Conservation (phyloP, 2,797 vertebrate species). For the Pangasius larnaudii region DNA sequence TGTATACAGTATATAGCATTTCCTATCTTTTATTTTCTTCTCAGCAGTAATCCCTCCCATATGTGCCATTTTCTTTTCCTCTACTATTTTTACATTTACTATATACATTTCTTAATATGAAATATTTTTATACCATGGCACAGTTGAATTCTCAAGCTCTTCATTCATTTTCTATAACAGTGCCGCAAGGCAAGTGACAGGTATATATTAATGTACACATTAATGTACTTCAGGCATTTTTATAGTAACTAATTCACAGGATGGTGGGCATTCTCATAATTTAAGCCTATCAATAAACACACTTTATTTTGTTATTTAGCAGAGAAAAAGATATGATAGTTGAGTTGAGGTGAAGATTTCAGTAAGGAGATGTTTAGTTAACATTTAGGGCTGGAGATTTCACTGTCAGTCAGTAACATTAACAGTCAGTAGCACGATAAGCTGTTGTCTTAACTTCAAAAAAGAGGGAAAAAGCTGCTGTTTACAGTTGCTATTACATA, state of each 20-base stretch:
- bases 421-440: not conserved
- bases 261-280: not conserved
- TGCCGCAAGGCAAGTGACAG: not conserved
- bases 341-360: not conserved
- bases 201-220: not conserved
- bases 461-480: not conserved
- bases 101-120: not conserved
- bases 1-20: not conserved
- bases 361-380: not conserved
- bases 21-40: not conserved
- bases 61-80: not conserved
- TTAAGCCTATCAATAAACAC: not conserved
- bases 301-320: not conserved
- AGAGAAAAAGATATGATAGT: not conserved
- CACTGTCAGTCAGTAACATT: not conserved
- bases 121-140: conserved; percentile 8
- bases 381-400: not conserved
- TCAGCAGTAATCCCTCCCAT: not conserved
- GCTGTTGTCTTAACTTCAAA: not conserved
- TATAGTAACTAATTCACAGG: not conserved
- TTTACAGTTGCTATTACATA: not conserved
- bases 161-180: not conserved
- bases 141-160: not conserved
- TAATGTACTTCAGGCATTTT: not conserved
- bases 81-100: not conserved